phyloP scores from a whole-genome alignment of 2,888 invertebrate genomes.

The Scaptodrosophila latifasciaeformis region DNA sequence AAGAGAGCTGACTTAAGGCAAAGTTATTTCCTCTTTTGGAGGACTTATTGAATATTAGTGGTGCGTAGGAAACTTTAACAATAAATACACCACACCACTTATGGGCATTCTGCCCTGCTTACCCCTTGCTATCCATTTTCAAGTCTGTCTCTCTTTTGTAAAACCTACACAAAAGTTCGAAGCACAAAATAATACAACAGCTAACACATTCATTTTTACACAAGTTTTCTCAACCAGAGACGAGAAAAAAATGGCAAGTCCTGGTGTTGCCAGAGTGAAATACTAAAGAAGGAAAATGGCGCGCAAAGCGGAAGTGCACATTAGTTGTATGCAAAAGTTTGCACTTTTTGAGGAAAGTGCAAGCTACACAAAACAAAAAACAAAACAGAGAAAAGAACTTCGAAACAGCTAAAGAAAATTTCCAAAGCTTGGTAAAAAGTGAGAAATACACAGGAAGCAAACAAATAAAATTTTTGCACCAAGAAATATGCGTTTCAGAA shows the following conservation, averaged over 20 bases:
- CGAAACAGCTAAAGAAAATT: no score
- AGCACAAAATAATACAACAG: conserved; percentile 57
- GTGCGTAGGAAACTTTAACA: conserved; percentile 33
- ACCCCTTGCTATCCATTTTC: conserved; percentile 17
- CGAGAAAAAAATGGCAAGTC: conserved; percentile 1
- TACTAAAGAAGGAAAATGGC: conserved; percentile 44
- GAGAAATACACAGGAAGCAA: no score
- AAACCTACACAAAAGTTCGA: conserved; percentile 46
- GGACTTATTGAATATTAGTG: no score
- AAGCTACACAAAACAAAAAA: conserved; percentile 17
- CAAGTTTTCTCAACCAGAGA: neutral
- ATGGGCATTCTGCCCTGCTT: neutral
- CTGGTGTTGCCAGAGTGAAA: no score
- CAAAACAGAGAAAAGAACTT: neutral
- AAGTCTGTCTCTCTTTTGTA: conserved; percentile 6
- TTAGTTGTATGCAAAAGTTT: conserved; percentile 65
- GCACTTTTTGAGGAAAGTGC: conserved; percentile 40
- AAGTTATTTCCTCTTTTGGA: no score
- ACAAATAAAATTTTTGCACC: conserved; percentile 52
- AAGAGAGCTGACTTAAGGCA: no score
- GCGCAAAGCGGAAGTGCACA: conserved; percentile 64
- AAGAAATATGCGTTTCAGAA: conserved; percentile 18
- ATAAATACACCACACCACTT: conserved; percentile 25
- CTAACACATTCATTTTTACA: conserved; percentile 58
- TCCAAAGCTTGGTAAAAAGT: no score